phyloP scores from a whole-genome alignment of 2,113 vertebrate species.

The Coreoperca whiteheadi region DNA sequence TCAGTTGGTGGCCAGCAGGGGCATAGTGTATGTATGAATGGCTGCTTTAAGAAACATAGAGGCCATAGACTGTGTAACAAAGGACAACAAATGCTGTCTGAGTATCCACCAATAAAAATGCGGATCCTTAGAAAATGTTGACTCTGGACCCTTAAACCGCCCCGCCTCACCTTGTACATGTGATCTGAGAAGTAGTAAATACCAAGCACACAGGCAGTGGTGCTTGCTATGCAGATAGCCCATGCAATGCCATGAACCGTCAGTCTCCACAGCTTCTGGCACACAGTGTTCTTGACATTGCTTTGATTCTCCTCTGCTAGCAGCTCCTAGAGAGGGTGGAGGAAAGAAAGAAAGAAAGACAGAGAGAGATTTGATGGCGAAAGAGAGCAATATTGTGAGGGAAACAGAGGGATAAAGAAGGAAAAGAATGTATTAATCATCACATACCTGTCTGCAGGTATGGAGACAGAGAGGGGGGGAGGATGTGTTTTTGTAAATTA shows the following conservation, averaged over 20 bases:
- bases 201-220: conserved; percentile 76
- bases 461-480: not conserved
- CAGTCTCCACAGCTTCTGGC: conserved; percentile 64
- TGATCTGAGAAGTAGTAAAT: conserved; percentile 81
- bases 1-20: not conserved
- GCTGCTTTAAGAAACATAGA: not conserved
- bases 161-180: conserved; percentile 75
- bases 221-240: conserved; percentile 84
- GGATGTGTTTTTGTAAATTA: not conserved
- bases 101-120: not conserved
- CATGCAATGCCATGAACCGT: conserved; percentile 82
- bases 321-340: conserved; percentile 86
- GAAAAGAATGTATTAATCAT: conserved; percentile 20
- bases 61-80: not conserved
- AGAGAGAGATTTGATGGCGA: too few relatives aligned
- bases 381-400: not conserved
- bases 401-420: not conserved
- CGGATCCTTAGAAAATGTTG: not conserved
- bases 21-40: not conserved
- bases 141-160: not conserved
- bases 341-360: not conserved
- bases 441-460: conserved; percentile 25
- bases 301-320: conserved; percentile 82
- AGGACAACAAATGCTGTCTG: not conserved
- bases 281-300: not conserved